These are phyloP conservation scores for Hemitrygon akajei DNA, from an alignment of 2,797 vertebrate species.

Conservation along the genomic window DNA sequence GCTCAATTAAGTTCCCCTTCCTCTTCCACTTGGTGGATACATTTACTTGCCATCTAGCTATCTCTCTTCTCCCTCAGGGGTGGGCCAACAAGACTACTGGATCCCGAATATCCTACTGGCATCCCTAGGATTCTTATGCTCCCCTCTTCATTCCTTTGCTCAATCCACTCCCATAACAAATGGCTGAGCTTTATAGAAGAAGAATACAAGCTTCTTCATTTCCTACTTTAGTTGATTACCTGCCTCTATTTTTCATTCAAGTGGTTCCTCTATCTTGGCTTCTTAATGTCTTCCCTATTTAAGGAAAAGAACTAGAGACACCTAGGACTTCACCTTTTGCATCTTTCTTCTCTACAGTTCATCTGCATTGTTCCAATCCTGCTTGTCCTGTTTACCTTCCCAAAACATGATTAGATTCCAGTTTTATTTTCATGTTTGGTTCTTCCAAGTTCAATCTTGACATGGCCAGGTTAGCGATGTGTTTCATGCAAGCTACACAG, in stretches of 20 bases:
- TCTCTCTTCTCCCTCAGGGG: neutral
- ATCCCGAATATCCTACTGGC: neutral
- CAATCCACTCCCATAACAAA: neutral
- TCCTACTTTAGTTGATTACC: neutral
- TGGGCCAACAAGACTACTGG: neutral
- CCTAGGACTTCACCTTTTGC: neutral
- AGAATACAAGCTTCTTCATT: neutral
- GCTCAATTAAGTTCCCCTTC: no score
- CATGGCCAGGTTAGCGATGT: neutral
- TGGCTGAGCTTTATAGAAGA: neutral
- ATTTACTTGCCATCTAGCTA: neutral
- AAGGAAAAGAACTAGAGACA: neutral
- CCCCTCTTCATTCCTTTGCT: neutral
- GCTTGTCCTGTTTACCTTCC: neutral
- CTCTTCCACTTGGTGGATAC: neutral
- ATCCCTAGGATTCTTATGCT: neutral
- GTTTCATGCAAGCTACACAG: constrained; percentile 20
- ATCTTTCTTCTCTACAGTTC: neutral
- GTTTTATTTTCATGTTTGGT: neutral
- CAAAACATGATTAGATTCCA: neutral
- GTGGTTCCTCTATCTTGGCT: neutral
- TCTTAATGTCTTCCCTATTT: neutral
- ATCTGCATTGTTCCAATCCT: neutral
- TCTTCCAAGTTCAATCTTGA: neutral
- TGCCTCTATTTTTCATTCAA: neutral